phyloP scores from a whole-genome alignment of 2,797 vertebrate genomes.

The Microhierax caerulescens region DNA sequence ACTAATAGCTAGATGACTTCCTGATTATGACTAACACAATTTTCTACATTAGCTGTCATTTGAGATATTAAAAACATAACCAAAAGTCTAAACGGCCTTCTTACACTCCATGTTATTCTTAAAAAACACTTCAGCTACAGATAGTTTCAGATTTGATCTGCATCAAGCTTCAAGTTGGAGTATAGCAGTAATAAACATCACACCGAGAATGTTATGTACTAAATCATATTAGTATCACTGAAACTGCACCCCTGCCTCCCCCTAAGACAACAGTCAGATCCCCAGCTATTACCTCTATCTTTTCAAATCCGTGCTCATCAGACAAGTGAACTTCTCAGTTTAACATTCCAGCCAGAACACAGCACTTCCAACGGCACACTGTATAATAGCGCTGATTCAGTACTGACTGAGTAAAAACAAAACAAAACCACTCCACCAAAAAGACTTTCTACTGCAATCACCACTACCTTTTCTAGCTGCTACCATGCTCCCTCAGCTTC shows the following conservation, averaged over 20 bases:
- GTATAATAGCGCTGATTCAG: constrained; percentile 56
- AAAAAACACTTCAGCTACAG: not conserved
- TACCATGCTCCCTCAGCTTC: not conserved
- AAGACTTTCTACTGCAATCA: constrained; percentile 29
- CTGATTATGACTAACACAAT: not conserved
- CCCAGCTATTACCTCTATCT: not conserved
- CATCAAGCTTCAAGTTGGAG: not conserved
- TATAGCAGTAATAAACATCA: not conserved
- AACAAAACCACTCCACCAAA: constrained; percentile 8
- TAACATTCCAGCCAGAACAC: constrained; percentile 41
- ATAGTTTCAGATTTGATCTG: not conserved
- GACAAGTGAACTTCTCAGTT: not conserved
- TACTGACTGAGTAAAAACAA: constrained; percentile 20
- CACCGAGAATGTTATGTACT: not conserved
- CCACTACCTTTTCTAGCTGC: not conserved
- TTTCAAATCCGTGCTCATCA: not conserved
- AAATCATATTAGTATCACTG: not conserved
- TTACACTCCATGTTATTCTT: not conserved
- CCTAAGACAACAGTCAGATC: not conserved
- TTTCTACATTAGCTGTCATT: not conserved
- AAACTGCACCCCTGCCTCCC: not conserved
- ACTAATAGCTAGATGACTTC: not conserved
- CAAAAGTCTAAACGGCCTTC: not conserved
- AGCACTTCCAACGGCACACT: constrained; percentile 47
- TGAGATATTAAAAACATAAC: not conserved